Conservation (phyloP, 2,113 vertebrate species). For the Tetrax tetrax region DNA sequence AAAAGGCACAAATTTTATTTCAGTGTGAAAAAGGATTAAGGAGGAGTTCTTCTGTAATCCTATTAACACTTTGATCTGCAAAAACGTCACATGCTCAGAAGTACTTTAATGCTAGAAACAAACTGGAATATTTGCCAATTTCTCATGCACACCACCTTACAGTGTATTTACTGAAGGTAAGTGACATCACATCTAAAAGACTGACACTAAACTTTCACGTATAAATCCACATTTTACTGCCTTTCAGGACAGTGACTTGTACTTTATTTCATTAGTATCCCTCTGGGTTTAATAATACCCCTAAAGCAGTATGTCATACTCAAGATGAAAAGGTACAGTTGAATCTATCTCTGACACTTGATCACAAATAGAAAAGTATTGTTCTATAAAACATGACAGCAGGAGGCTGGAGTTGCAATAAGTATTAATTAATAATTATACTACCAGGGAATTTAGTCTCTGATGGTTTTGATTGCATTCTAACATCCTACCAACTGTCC, state of each 20-base stretch:
- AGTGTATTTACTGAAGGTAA: background rate
- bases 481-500: background rate
- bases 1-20: background rate
- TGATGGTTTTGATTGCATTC: fast-evolving
- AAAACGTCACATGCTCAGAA: background rate
- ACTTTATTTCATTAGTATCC: background rate
- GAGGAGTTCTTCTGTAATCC: background rate
- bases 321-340: background rate
- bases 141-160: background rate
- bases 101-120: background rate
- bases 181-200: background rate
- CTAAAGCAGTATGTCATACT: background rate
- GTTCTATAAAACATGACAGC: background rate
- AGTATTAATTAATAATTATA: background rate
- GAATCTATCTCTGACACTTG: background rate
- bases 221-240: background rate
- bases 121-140: background rate
- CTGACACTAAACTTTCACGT: background rate
- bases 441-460: fast-evolving
- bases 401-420: background rate
- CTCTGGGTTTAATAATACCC: background rate
- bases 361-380: background rate
- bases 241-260: background rate
- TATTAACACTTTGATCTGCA: background rate
- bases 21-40: background rate